Evolutionary conservation across 2,113 vertebrate genomes (phyloP), one percentile per base, ranked within the genome.

Genomic region (Seriola rivoliana): DNA sequence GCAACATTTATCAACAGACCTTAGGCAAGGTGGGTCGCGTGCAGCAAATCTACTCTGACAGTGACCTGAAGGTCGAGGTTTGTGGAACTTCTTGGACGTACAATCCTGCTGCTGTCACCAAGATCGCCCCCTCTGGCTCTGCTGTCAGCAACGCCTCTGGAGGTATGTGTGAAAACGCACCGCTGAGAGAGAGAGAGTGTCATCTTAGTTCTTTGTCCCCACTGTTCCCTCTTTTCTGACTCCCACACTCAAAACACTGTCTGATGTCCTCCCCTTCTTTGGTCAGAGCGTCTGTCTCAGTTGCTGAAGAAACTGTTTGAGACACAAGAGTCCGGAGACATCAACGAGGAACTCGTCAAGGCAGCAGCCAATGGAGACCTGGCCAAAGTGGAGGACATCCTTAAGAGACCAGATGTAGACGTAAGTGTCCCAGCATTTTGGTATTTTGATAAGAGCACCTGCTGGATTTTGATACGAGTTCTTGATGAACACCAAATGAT

Each of bases 81-180:
- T 99, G 98, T 87, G 98, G 98, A 65, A 99, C 98, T 4, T 99
- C 98, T 66, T 99, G 98, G 98, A 99, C 98, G 0, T 99, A 99
- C 63, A 99, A 99, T 91, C 98, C 98, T 34, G 97, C 97, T 64
- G 98, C 98, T 81, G 98, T 99, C 91, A 99, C 98, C 0, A 99
- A 99, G 91, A 98, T 99, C 59, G 98, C 98, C 36, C 97, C 98
- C 60, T 97, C 97, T 42, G 97, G 98, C 84, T 98, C 98, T 3
- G 97, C 97, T 77, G 97, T 99, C 91, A 99, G 96, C 94, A 99
- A 99, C 79, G 97, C 98, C 60, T 99, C 98, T 88, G 98, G 98
- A 93, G 98, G 98, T 99, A 95, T 84, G 95, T 72, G 59, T 12
- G 40, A 84, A 71, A 88, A 71, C 14, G 71, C 62, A 14, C 8